Evolutionary conservation across 2,113 vertebrate genomes (phyloP), one percentile per base, ranked within the genome.

Genomic region (Mugil cephalus): DNA sequence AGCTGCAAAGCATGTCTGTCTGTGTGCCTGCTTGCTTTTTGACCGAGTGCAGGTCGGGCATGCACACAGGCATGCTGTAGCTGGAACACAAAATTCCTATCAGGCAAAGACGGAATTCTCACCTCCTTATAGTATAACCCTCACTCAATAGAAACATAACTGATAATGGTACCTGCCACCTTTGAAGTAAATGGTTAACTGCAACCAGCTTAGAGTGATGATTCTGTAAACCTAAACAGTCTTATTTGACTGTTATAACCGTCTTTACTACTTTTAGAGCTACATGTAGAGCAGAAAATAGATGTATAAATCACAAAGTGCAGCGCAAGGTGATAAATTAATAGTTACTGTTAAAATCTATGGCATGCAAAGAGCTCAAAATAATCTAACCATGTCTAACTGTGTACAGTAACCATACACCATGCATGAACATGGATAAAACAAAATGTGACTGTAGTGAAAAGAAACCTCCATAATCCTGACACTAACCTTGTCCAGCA

Each of bases 401-500:
- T 30, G 24, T 30, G 24, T 30, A 30, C 5, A 30, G 24, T 30
- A 30, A 30, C 24, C 24, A 30, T 2, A 30, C 24, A 13, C 14
- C 11, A 24, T 47, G 50, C 14, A 10, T 1, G 17, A 13, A 73
- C 69, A 53, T 1, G 34, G 46, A 35, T 15, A 56, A 65, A 55
- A 56, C 61, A 58, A 74, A 75, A 55, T 10, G n/a, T 35, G 38
- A 65, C 34, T 12, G 59, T 67, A 76, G 59, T 42, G 45, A 40
- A 61, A 81, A 52, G 24, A 30, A 56, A 10, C 1, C 40, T 45
- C 14, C 8, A 7, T n/a, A 34, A 52, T 46, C 15, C 40, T 10
- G 17, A 70, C 42, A 47, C 91, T 79, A 90, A 98, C 97, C 94
- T 98, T 98, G 74, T 98, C 97, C 68, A 98, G 88, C 81, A 98